Evolutionary conservation across 2,113 vertebrate genomes (phyloP).

Genomic region (Forbesichthys agassizii): DNA sequence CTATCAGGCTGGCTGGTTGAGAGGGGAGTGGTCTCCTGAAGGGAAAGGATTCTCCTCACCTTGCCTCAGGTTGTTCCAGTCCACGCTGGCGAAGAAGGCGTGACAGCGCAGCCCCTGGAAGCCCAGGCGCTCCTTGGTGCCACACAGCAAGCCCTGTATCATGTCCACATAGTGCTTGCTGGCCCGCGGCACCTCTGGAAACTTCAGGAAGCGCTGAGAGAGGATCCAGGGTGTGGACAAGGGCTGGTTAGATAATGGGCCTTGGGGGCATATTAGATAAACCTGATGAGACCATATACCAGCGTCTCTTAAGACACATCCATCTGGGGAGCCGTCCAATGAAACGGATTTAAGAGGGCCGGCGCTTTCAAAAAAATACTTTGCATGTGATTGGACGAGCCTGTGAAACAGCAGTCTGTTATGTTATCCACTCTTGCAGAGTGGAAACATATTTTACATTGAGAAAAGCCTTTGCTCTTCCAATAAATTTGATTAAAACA

Average conservation of each 20-base stretch:
- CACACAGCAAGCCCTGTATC: slow-evolving; percentile 89
- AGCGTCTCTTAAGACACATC: too few species aligned
- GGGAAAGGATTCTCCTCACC: slow-evolving; percentile 74
- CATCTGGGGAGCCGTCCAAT: too few species aligned
- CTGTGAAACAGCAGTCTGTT: too few species aligned
- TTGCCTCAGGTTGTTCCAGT: slow-evolving; percentile 88
- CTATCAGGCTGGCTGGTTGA: background rate
- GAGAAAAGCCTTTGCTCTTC: too few species aligned
- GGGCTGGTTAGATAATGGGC: slow-evolving; percentile 14
- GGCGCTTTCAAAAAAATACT: too few species aligned
- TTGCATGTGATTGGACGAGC: too few species aligned
- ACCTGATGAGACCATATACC: too few species aligned
- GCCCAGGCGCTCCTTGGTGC: slow-evolving; percentile 83
- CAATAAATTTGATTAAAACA: too few species aligned
- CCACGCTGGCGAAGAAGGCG: slow-evolving; percentile 86
- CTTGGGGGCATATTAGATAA: background rate
- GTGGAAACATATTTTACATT: too few species aligned
- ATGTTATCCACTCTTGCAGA: too few species aligned
- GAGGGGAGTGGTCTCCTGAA: background rate
- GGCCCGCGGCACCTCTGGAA: slow-evolving; percentile 86
- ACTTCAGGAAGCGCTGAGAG: slow-evolving; percentile 85
- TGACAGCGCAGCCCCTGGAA: slow-evolving; percentile 92
- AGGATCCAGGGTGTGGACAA: slow-evolving; percentile 14
- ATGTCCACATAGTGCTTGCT: slow-evolving; percentile 87
- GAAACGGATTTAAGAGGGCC: too few species aligned